A percentile compares a stretch with the other conserved stretches of the same genome.
Conservation (phyloP, 1,140 invertebrate genomes). For the Campoletis sonorensis region DNA sequence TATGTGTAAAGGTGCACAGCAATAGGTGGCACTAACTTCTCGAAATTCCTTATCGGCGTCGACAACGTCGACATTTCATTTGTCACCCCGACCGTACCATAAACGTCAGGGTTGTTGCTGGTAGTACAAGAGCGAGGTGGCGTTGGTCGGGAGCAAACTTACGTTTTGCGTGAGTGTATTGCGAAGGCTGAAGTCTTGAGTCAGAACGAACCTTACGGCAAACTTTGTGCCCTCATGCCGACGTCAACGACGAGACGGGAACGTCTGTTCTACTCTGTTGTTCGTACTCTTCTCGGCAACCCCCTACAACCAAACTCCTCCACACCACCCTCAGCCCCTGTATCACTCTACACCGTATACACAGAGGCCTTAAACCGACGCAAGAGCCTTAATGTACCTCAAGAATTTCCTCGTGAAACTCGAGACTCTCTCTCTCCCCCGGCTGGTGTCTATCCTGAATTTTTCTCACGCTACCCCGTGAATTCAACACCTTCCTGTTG, state of each 20-base stretch:
- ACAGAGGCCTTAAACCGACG: conserved; percentile 58
- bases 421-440: conserved; percentile 42
- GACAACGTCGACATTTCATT: conserved; percentile 66
- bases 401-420: conserved; percentile 56
- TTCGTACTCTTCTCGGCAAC: conserved; percentile 2
- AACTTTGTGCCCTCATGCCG: conserved; percentile 31
- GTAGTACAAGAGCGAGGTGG: conserved; percentile 41
- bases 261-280: conserved; percentile 31
- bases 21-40: conserved; percentile 61
- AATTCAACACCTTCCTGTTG: not conserved
- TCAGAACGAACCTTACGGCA: conserved; percentile 24
- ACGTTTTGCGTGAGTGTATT: conserved; percentile 52
- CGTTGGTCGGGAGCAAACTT: conserved; percentile 56
- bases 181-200: conserved; percentile 6
- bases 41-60: conserved; percentile 66
- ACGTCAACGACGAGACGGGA: conserved; percentile 27
- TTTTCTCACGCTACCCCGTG: conserved; percentile 17
- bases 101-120: conserved; percentile 64
- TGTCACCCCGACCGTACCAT: conserved; percentile 68
- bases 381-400: conserved; percentile 61
- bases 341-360: not conserved
- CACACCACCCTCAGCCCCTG: not conserved
- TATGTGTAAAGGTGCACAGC: conserved; percentile 4
- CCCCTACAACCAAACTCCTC: not conserved
- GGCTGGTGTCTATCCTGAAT: conserved; percentile 1